Percentiles rank a stretch among this genome's conserved stretches.
phyloP scores from a whole-genome alignment of 2,113 vertebrate genomes.

The Phaethornis superciliosus region DNA sequence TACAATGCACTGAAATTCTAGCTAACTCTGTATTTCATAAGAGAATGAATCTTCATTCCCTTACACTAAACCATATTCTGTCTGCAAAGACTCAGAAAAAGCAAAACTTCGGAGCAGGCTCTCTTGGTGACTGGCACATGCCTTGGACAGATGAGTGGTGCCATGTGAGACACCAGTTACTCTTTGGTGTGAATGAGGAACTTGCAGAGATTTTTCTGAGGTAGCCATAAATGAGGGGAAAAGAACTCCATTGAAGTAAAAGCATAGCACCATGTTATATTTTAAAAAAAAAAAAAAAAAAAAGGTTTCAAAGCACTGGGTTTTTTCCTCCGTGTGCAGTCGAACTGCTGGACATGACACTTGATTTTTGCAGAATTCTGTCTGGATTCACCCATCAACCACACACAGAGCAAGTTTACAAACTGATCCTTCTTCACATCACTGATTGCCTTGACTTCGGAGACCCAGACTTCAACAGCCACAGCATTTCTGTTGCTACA shows the following conservation, averaged over 20 bases:
- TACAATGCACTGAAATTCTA: background rate
- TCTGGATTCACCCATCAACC: background rate
- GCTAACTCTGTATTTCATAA: background rate
- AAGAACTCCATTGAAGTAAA: background rate
- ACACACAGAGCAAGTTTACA: background rate
- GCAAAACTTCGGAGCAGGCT: background rate
- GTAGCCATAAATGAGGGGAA: slow-evolving; percentile 79
- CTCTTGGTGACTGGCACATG: background rate
- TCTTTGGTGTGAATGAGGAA: slow-evolving; percentile 3
- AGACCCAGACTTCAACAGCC: background rate
- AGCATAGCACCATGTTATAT: slow-evolving; percentile 81
- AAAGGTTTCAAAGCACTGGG: background rate
- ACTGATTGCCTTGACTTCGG: background rate
- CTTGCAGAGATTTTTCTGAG: slow-evolving; percentile 74
- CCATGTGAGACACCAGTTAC: background rate
- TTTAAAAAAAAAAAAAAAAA: background rate
- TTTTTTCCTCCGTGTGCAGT: background rate
- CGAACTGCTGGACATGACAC: background rate
- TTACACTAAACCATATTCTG: background rate
- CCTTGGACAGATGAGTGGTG: background rate
- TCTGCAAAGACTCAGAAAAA: background rate
- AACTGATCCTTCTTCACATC: background rate
- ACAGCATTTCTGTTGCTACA: slow-evolving; percentile 72
- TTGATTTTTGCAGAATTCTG: background rate
- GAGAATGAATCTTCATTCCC: background rate